phyloP scores from a whole-genome alignment of 2,888 invertebrate species.

The Agrilus cyanescens region DNA sequence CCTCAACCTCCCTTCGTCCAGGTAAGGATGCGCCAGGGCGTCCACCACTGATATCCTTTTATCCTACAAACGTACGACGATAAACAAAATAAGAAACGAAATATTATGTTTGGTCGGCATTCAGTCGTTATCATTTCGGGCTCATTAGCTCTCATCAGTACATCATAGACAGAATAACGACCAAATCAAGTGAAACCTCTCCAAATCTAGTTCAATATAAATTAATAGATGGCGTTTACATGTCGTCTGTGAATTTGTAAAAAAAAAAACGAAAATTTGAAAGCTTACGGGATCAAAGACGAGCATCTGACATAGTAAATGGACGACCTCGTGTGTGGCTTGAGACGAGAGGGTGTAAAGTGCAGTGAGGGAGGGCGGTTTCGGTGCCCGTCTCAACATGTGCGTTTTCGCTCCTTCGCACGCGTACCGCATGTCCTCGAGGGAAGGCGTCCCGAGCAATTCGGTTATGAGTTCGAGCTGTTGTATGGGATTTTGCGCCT shows the following conservation, averaged over 20 bases:
- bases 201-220: neutral
- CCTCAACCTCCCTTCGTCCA: constrained; percentile 94
- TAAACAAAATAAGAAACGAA: neutral
- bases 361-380: constrained; percentile 77
- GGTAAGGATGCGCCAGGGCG: constrained; percentile 92
- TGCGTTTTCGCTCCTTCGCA: constrained; percentile 91
- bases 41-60: constrained; percentile 91
- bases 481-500: constrained; percentile 95
- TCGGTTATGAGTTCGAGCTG: constrained; percentile 96
- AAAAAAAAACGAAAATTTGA: neutral
- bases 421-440: constrained; percentile 94
- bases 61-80: constrained; percentile 43
- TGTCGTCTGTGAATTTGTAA: neutral
- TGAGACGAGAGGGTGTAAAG: constrained; percentile 82
- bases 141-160: too few relatives aligned
- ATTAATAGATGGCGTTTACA: neutral
- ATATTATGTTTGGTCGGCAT: too few relatives aligned
- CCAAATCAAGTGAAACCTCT: too few relatives aligned
- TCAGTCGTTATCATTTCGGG: neutral
- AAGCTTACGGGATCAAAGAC: constrained; percentile 89
- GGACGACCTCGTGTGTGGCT: constrained; percentile 96
- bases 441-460: constrained; percentile 86
- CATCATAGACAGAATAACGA: neutral
- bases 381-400: constrained; percentile 78
- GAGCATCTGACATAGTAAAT: constrained; percentile 93